Base-by-base conservation (phyloP, 2,113 vertebrate genomes). In the Erythrocercus mccallii region DNA sequence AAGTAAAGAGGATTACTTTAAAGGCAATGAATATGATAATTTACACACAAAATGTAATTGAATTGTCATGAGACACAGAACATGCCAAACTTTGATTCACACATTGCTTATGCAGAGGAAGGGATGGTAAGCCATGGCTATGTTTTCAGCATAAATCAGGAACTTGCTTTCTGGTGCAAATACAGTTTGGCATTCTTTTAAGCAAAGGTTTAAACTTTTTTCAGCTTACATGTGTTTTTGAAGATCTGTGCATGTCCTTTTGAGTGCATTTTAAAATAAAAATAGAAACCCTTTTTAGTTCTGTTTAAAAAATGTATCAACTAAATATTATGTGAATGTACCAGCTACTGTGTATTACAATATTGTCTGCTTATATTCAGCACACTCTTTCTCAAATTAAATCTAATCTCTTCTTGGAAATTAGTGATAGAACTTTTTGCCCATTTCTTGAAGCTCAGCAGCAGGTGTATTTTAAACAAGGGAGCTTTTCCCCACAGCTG, bases 1-100 rank as follows among this genome's bases (percentile, higher is more conserved):
- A 90, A 95, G 77, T 62, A 76, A 64, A 93, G 87, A 90, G 93
- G 94, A 95, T 96, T 96, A 93, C 73, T 91, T 83, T 53, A 77
- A 81, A 93, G 68, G 79, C 64, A 86, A 48, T 69, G 86, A 95
- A 94, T 94, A 77, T 89, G 88, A 54, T 92, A 74, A 95, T 95
- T 96, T 91, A 37, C 50, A 44, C n/a, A 23, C 42, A 64, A 91
- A 86, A 66, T 66, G 47, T 94, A 88, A 64, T 84, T 82, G 81
- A 93, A 93, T 96, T 92, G 86, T 95, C 72, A 76, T 61, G 86
- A 89, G 77, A 60, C 69, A 74, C 15, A 80, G 65, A 85, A 76
- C 50, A 74, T 56, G n/a, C 66, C 78, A 86, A 53, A 89, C 42
- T 74, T 60, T 11, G 57, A 73, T 95, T 92, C 71, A 4, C 11